Conservation (phyloP, 2,888 invertebrate species). For the Tenthredo scrophulariae region DNA sequence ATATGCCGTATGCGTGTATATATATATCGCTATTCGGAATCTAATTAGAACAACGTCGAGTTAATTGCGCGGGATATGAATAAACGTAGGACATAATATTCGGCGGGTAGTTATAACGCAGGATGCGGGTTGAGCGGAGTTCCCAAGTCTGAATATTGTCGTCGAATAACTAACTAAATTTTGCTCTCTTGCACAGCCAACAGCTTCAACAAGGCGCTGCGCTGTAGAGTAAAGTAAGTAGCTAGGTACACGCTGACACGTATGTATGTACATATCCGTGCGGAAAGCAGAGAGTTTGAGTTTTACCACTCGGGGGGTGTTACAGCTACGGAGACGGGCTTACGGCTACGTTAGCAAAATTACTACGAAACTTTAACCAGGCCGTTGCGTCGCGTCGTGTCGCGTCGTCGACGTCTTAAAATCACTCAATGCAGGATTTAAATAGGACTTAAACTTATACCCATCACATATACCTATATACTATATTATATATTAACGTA, state of each 20-base stretch:
- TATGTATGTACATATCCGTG: not conserved
- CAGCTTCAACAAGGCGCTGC: not conserved
- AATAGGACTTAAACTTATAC: constrained; percentile 19
- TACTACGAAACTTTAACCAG: constrained; percentile 19
- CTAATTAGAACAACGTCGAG: constrained; percentile 37
- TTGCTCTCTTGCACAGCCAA: not conserved
- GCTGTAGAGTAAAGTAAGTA: constrained; percentile 4
- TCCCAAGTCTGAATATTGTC: not conserved
- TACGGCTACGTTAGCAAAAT: constrained; percentile 9
- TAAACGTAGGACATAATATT: not conserved
- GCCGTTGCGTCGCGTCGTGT: not conserved
- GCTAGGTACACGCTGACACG: not conserved
- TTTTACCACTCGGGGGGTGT: not conserved
- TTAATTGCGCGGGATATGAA: constrained; percentile 26
- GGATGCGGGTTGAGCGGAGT: not conserved
- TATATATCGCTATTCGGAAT: not conserved
- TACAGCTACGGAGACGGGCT: not conserved
- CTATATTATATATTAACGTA: not conserved
- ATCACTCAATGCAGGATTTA: constrained; percentile 35
- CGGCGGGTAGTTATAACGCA: not conserved
- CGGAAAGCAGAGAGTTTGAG: not conserved
- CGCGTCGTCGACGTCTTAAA: constrained; percentile 1
- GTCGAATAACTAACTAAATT: constrained; percentile 2
- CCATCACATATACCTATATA: not conserved
- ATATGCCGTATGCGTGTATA: not conserved